These are phyloP conservation scores for Papilio xuthus DNA, from an alignment of 1,140 invertebrate species.

Conservation along the genomic window DNA sequence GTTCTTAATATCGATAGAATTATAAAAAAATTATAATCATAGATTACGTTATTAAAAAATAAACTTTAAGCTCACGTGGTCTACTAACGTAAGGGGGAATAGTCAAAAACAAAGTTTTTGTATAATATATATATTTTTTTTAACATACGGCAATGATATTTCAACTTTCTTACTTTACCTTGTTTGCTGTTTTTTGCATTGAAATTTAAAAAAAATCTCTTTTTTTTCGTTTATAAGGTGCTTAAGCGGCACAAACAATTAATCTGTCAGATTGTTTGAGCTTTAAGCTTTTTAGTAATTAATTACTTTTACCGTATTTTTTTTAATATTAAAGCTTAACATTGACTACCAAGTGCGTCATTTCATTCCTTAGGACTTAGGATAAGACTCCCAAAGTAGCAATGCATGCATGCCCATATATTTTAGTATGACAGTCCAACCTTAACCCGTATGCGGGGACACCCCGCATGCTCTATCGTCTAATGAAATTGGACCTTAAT, in stretches of 20 bases:
- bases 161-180: constrained; percentile 19
- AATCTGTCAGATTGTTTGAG: not conserved
- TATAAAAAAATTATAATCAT: too few relatives aligned
- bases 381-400: too few relatives aligned
- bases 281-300: not conserved
- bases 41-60: too few relatives aligned
- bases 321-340: not conserved
- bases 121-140: not conserved
- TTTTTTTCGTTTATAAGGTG: not conserved
- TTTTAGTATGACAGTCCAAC: too few relatives aligned
- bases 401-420: too few relatives aligned
- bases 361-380: too few relatives aligned
- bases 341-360: not conserved
- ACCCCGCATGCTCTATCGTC: too few relatives aligned
- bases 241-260: not conserved
- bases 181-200: constrained; percentile 15
- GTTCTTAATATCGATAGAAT: too few relatives aligned
- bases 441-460: too few relatives aligned
- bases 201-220: constrained; percentile 2
- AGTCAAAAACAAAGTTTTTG: not conserved
- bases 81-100: not conserved
- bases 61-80: too few relatives aligned
- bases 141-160: constrained; percentile 20
- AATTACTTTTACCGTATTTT: not conserved
- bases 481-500: too few relatives aligned